A percentile compares a stretch with the other conserved stretches of the same genome.
These are phyloP conservation scores for Ochropleura leucogaster DNA, from an alignment of 2,888 invertebrate genomes.

Conservation along the genomic window DNA sequence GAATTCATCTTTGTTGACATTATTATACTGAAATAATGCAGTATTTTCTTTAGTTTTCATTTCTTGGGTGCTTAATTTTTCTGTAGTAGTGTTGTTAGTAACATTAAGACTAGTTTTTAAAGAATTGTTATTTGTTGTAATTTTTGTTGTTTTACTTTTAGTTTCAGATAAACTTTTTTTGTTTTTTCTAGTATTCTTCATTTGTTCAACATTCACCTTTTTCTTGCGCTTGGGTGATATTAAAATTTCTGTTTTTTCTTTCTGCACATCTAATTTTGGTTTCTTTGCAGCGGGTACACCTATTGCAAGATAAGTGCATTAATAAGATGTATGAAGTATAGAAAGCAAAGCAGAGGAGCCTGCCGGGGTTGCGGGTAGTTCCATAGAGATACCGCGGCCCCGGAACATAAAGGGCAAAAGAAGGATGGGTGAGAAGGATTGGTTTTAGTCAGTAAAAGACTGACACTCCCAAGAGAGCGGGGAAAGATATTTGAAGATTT, in stretches of 20 bases:
- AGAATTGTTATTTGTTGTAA: background rate
- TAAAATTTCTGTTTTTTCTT: background rate
- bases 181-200: background rate
- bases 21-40: background rate
- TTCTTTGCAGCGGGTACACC: conserved; percentile 42
- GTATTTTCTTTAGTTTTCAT: background rate
- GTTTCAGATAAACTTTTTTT: background rate
- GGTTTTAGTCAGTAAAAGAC: too few relatives aligned
- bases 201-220: background rate
- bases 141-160: background rate
- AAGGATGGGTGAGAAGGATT: too few relatives aligned
- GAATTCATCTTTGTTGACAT: conserved; percentile 16
- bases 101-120: background rate
- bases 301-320: background rate
- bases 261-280: conserved; percentile 5
- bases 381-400: too few relatives aligned
- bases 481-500: too few relatives aligned
- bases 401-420: too few relatives aligned
- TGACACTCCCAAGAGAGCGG: too few relatives aligned
- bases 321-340: background rate
- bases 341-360: too few relatives aligned
- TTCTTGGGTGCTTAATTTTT: background rate
- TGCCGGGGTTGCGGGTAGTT: too few relatives aligned
- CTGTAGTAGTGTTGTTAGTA: background rate
- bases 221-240: background rate